Conservation (phyloP, 2,888 invertebrate species). For the Ischnura elegans region DNA sequence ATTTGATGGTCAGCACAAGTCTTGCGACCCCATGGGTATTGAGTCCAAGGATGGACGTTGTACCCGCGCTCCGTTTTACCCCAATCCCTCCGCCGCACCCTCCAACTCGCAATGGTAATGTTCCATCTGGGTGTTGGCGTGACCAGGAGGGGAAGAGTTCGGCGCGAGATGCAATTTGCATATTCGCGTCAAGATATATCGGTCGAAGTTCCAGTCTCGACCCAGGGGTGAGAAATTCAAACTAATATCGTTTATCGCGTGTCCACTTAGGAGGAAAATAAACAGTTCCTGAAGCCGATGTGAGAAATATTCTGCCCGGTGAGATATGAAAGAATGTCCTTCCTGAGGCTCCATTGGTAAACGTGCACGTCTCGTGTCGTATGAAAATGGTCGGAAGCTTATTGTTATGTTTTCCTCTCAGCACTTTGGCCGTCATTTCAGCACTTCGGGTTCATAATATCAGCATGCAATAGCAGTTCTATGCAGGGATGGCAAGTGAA, state of each 20-base stretch:
- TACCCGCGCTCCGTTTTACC: neutral
- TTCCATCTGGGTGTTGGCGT: neutral
- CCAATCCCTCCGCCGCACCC: too few relatives aligned
- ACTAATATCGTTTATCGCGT: neutral
- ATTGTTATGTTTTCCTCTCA: too few relatives aligned
- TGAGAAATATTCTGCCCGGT: neutral
- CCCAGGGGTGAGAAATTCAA: neutral
- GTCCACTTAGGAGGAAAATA: neutral
- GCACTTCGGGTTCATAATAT: too few relatives aligned
- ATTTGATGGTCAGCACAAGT: too few relatives aligned
- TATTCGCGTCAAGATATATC: neutral
- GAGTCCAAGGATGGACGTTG: neutral
- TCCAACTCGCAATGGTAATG: neutral
- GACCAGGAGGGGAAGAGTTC: neutral
- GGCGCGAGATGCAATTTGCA: neutral
- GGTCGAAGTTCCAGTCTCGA: neutral
- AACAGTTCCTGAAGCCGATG: neutral
- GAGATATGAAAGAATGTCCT: too few relatives aligned
- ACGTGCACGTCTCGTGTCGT: too few relatives aligned
- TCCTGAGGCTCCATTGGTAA: too few relatives aligned
- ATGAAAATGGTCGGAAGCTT: too few relatives aligned
- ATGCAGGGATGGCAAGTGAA: too few relatives aligned
- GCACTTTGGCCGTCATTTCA: too few relatives aligned
- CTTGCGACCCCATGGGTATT: neutral
- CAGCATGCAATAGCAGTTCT: too few relatives aligned